Percentiles rank a stretch among this genome's conserved stretches.
phyloP scores from a whole-genome alignment of 2,797 vertebrate genomes.

The Muscicapa striata region DNA sequence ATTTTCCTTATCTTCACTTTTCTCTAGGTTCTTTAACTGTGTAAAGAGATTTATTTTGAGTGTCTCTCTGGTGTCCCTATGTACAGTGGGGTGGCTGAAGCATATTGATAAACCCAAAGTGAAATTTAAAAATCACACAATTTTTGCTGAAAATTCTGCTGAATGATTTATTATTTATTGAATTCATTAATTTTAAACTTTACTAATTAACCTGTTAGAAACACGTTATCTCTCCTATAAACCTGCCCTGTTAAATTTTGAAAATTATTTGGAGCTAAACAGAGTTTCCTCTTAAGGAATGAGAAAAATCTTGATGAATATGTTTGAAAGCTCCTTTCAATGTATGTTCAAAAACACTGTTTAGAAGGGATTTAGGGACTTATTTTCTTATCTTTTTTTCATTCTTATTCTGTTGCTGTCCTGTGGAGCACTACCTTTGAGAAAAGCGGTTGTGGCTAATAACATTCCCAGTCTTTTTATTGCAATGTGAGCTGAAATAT shows the following conservation, averaged over 20 bases:
- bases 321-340: background rate
- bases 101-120: background rate
- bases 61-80: accelerated
- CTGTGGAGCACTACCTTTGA: background rate
- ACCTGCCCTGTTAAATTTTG: background rate
- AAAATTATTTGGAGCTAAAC: background rate
- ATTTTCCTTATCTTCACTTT: background rate
- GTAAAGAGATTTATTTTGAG: background rate
- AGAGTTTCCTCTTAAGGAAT: background rate
- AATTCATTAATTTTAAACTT: background rate
- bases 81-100: background rate
- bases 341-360: background rate
- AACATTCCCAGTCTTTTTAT: background rate
- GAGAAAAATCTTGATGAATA: background rate
- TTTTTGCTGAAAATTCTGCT: background rate
- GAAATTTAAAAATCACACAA: background rate
- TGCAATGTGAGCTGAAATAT: background rate
- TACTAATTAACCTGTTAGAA: background rate
- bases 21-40: background rate
- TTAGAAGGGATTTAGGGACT: background rate
- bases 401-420: background rate
- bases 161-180: background rate
- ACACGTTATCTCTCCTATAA: background rate
- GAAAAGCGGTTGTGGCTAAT: background rate
- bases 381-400: background rate